A percentile compares a stretch with the other conserved stretches of the same genome.
These are phyloP conservation scores for Pseudocheirus occidentalis DNA, from an alignment of 2,797 vertebrate species.

Conservation along the genomic window DNA sequence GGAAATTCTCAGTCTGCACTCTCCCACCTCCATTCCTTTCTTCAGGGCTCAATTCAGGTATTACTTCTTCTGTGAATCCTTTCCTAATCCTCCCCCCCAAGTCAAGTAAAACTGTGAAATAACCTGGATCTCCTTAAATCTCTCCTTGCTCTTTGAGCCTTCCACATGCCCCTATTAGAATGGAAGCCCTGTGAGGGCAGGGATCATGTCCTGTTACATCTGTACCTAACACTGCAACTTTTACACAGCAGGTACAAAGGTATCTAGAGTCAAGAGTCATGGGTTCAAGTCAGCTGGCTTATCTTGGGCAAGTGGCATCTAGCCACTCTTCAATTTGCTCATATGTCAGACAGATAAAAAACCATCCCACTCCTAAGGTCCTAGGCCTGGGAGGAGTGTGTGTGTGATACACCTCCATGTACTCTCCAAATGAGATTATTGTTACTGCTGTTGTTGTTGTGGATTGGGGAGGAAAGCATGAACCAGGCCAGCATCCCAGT, in stretches of 20 bases:
- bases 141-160: neutral
- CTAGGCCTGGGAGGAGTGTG: neutral
- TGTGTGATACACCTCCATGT: neutral
- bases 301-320: neutral
- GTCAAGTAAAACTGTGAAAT: neutral
- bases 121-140: neutral
- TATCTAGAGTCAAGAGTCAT: neutral
- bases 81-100: neutral
- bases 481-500: neutral
- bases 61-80: neutral
- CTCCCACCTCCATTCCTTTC: neutral
- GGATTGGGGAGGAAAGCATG: neutral
- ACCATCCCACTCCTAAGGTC: neutral
- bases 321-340: neutral
- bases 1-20: neutral
- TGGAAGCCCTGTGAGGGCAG: neutral
- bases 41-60: neutral
- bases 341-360: neutral
- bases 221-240: neutral
- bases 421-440: neutral
- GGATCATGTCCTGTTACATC: neutral
- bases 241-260: neutral
- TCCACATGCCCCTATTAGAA: neutral
- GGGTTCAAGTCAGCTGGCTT: neutral
- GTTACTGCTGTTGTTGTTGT: neutral